Percentiles rank a stretch among this genome's conserved stretches.
Conservation (phyloP, 2,888 invertebrate genomes). For the Drosophila subquinaria region DNA sequence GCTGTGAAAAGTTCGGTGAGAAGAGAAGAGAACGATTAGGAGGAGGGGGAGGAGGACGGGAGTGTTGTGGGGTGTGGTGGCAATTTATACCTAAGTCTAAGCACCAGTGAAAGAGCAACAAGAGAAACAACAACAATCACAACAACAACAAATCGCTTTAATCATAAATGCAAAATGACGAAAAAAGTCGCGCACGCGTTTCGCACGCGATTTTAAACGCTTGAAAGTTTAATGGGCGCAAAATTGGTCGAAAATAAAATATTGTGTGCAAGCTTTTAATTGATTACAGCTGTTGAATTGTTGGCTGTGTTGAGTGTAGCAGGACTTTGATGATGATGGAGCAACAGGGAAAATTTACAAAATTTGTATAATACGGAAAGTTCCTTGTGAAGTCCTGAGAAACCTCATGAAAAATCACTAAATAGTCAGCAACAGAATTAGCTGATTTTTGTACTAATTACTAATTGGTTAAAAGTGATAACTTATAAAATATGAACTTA, state of each 20-base stretch:
- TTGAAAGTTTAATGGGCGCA: slow-evolving; percentile 21
- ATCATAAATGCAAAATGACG: slow-evolving; percentile 30
- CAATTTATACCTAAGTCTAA: slow-evolving; percentile 4
- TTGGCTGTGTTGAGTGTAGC: neutral
- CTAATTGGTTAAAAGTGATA: neutral
- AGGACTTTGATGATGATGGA: neutral
- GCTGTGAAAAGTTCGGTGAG: neutral
- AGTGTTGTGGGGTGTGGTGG: neutral
- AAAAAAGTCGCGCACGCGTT: slow-evolving; percentile 21
- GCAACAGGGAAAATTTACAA: neutral
- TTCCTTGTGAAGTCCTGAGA: too few species aligned
- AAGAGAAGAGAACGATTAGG: too few species aligned
- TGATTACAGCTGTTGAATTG: slow-evolving; percentile 6
- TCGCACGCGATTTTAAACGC: slow-evolving; percentile 40
- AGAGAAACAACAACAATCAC: slow-evolving; percentile 6
- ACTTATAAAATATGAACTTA: neutral
- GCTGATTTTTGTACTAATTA: too few species aligned
- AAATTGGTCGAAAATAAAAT: slow-evolving; percentile 23
- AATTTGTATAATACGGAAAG: too few species aligned
- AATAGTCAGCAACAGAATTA: too few species aligned
- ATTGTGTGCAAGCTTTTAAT: slow-evolving; percentile 11
- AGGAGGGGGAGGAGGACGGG: neutral
- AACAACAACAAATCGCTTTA: slow-evolving; percentile 23
- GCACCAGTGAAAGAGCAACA: slow-evolving; percentile 12
- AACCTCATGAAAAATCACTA: too few species aligned